phyloP scores from a whole-genome alignment of 2,797 vertebrate genomes.

The Gallinago nigripennis region DNA sequence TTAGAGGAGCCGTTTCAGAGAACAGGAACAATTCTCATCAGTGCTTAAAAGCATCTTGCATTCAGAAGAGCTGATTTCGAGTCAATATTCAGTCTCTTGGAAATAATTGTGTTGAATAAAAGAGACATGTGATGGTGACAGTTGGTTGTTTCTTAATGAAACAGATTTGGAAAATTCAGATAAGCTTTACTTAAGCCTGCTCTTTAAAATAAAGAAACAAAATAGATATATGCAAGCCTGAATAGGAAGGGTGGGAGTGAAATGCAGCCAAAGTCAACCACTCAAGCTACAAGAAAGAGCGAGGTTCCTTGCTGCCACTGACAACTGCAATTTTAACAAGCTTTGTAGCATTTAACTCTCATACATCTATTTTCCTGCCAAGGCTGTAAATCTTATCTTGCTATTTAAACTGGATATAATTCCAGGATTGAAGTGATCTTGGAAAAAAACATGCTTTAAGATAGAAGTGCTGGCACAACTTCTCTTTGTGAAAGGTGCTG shows the following conservation, averaged over 20 bases:
- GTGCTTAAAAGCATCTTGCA: background rate
- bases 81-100: background rate
- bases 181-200: background rate
- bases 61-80: background rate
- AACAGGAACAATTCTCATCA: constrained; percentile 4
- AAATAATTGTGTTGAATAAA: background rate
- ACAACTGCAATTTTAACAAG: background rate
- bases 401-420: background rate
- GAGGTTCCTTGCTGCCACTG: background rate
- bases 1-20: background rate
- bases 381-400: background rate
- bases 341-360: background rate
- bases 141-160: background rate
- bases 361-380: background rate
- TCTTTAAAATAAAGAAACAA: background rate
- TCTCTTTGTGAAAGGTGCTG: background rate
- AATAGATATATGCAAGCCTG: background rate
- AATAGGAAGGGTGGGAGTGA: background rate
- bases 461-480: background rate
- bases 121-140: background rate
- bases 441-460: background rate
- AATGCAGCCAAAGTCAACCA: background rate
- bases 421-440: background rate
- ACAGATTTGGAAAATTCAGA: background rate
- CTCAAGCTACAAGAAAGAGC: background rate